Conservation (phyloP, 2,113 vertebrate genomes). For the Galbula dea region DNA sequence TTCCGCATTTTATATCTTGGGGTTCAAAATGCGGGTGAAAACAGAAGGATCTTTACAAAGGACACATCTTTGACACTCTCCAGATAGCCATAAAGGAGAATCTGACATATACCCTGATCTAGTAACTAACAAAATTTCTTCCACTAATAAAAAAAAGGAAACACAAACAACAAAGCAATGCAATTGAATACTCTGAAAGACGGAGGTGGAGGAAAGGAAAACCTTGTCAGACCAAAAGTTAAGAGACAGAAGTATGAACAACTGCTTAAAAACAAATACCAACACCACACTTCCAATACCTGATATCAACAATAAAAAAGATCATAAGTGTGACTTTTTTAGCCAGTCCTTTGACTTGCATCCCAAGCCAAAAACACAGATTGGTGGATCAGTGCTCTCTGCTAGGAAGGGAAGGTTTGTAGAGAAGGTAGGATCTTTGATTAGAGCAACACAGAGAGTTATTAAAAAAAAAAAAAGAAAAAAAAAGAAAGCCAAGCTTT, state of each 20-base stretch:
- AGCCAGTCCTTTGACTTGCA: not conserved
- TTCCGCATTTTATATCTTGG: not conserved
- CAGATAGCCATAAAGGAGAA: not conserved
- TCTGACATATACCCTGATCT: not conserved
- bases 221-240: not conserved
- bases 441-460: not conserved
- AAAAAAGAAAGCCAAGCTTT: not conserved
- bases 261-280: not conserved
- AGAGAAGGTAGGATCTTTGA: not conserved
- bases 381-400: not conserved
- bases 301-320: not conserved
- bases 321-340: not conserved
- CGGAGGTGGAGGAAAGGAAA: not conserved
- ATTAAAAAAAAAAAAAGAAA: not conserved
- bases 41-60: not conserved
- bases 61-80: not conserved
- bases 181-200: not conserved
- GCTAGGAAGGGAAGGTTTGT: not conserved
- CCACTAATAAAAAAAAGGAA: not conserved
- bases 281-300: not conserved
- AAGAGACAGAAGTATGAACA: not conserved
- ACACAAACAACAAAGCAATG: not conserved
- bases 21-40: not conserved
- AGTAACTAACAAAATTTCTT: not conserved
- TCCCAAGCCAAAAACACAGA: not conserved